Percentiles rank a stretch among this genome's conserved stretches.
Evolutionary conservation across 1,140 invertebrate species (phyloP).

Genomic region (Ctenoplectra terminalis): DNA sequence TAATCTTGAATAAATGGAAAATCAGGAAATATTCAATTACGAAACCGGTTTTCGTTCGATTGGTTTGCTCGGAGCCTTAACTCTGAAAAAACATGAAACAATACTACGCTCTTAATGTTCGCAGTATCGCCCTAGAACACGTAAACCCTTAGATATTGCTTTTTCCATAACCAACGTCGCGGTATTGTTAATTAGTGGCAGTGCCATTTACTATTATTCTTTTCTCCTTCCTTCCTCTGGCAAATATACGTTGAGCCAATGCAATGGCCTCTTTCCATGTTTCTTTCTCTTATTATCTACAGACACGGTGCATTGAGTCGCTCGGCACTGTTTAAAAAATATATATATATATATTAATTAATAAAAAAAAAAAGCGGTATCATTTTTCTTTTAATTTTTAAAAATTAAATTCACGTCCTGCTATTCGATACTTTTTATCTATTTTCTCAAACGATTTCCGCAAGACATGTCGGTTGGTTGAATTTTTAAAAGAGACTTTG

Average conservation of each 20-base stretch:
- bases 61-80: conserved; percentile 25
- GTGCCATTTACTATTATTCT: conserved; percentile 48
- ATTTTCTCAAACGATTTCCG: too few relatives aligned
- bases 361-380: background rate
- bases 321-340: conserved; percentile 16
- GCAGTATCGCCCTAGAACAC: conserved; percentile 10
- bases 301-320: background rate
- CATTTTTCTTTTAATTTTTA: background rate
- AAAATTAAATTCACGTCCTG: background rate
- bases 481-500: background rate
- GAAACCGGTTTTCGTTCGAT: background rate
- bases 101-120: background rate
- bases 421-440: background rate
- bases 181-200: conserved; percentile 63
- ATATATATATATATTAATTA: background rate
- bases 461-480: background rate
- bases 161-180: conserved; percentile 47
- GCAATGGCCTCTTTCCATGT: background rate
- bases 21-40: too few relatives aligned
- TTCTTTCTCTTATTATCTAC: conserved; percentile 16
- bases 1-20: too few relatives aligned
- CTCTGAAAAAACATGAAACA: conserved; percentile 6
- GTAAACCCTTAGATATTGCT: conserved; percentile 52
- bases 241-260: background rate
- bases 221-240: conserved; percentile 43